A percentile compares a stretch with the other conserved stretches of the same genome.
Conservation (phyloP, 2,113 vertebrate species). For the Embiotoca jacksoni region DNA sequence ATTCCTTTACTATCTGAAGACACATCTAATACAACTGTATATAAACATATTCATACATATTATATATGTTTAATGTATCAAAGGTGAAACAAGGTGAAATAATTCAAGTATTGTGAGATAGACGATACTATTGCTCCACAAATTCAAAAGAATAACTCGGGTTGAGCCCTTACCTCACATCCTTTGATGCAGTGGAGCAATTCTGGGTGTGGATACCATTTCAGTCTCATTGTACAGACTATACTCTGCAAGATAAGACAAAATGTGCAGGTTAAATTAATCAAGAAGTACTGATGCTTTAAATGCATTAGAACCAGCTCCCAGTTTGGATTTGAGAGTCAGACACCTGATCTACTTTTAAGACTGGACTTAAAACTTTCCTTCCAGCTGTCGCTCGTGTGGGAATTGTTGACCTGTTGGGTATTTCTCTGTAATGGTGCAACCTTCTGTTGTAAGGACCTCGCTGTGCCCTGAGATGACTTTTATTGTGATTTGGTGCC, state of each 20-base stretch:
- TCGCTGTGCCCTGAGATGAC: too few relatives aligned
- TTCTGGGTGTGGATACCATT: slow-evolving; percentile 95
- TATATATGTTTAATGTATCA: slow-evolving; percentile 9
- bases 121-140: slow-evolving; percentile 31
- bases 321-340: too few relatives aligned
- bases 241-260: slow-evolving; percentile 86
- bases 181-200: slow-evolving; percentile 96
- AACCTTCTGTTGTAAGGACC: too few relatives aligned
- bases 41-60: background rate
- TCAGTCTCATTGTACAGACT: slow-evolving; percentile 93
- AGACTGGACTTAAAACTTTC: too few relatives aligned
- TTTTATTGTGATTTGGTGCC: too few relatives aligned
- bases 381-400: too few relatives aligned
- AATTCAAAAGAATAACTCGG: slow-evolving; percentile 12
- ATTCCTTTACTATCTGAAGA: too few relatives aligned
- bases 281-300: slow-evolving; percentile 9
- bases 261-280: slow-evolving; percentile 17
- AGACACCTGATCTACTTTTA: too few relatives aligned
- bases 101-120: slow-evolving; percentile 26
- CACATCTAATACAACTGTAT: slow-evolving; percentile 12
- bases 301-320: background rate
- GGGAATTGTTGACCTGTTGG: too few relatives aligned
- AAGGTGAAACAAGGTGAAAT: slow-evolving; percentile 20
- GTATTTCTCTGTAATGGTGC: too few relatives aligned
- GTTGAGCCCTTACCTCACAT: slow-evolving; percentile 90